Percentiles rank a stretch among this genome's conserved stretches.
Evolutionary conservation across 92 coral and sea anemone genomes (phyloP).

Genomic region (Scolanthus callimorphus): DNA sequence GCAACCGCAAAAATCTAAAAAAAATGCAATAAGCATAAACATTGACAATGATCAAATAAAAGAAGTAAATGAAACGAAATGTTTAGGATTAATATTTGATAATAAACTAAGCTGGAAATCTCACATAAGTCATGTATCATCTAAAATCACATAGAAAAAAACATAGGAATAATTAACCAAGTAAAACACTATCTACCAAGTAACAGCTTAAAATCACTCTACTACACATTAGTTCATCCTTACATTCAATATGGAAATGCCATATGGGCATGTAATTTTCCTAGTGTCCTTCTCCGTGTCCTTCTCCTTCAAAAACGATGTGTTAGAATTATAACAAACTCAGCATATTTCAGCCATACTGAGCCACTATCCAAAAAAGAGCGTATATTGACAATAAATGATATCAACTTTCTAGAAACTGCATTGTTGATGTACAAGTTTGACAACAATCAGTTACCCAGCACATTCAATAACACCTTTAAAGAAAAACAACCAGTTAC

Average conservation of each 20-base stretch:
- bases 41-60: conserved; percentile 1
- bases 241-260: not conserved
- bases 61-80: conserved; percentile 3
- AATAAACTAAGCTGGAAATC: conserved; percentile 1
- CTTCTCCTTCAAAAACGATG: not conserved
- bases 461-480: not conserved
- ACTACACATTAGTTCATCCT: conserved; percentile 4
- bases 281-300: not conserved
- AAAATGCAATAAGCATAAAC: not conserved
- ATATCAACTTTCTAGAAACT: not conserved
- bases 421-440: not conserved
- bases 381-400: not conserved
- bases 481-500: not conserved
- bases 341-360: not conserved
- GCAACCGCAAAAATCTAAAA: not conserved
- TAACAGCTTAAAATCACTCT: not conserved
- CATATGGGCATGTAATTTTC: conserved; percentile 1
- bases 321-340: conserved; percentile 5
- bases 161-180: conserved; percentile 1
- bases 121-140: not conserved
- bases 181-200: not conserved
- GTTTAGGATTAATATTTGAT: conserved; percentile 4
- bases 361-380: not conserved
- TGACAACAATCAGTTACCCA: not conserved
- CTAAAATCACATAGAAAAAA: conserved; percentile 5